A percentile compares a stretch with the other conserved stretches of the same genome.
Evolutionary conservation across 2,797 vertebrate genomes (phyloP).

Genomic region (Sarcophilus harrisii): DNA sequence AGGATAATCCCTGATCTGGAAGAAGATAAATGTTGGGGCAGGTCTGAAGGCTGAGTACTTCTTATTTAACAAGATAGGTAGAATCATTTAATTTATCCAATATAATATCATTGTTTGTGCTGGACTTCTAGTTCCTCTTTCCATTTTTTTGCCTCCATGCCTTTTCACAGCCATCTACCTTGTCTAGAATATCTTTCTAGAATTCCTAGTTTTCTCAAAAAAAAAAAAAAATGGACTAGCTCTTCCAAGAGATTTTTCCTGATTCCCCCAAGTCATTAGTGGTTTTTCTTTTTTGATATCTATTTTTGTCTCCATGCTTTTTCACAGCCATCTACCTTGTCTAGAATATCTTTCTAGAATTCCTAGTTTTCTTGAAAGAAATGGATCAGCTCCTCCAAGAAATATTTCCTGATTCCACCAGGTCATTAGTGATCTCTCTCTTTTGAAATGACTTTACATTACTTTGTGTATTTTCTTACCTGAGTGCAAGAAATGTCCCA

Average conservation of each 20-base stretch:
- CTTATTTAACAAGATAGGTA: background rate
- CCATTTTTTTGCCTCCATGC: background rate
- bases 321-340: background rate
- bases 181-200: background rate
- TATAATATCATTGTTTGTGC: background rate
- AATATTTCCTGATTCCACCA: background rate
- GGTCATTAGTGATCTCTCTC: background rate
- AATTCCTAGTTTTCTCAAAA: background rate
- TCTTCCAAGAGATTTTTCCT: background rate
- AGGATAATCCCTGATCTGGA: background rate
- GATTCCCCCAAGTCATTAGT: background rate
- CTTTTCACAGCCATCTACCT: background rate
- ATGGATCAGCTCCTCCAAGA: background rate
- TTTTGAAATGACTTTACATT: background rate
- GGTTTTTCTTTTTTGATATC: background rate
- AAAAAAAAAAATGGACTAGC: background rate
- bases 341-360: background rate
- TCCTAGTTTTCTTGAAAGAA: background rate
- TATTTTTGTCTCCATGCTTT: background rate
- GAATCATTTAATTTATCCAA: background rate
- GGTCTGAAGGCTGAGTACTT: background rate
- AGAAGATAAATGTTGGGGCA: background rate
- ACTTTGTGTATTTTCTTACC: background rate
- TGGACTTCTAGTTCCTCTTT: background rate
- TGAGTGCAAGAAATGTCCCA: background rate